Evolutionary conservation across 2,888 invertebrate genomes (phyloP).

Genomic region (Clostera curtula): DNA sequence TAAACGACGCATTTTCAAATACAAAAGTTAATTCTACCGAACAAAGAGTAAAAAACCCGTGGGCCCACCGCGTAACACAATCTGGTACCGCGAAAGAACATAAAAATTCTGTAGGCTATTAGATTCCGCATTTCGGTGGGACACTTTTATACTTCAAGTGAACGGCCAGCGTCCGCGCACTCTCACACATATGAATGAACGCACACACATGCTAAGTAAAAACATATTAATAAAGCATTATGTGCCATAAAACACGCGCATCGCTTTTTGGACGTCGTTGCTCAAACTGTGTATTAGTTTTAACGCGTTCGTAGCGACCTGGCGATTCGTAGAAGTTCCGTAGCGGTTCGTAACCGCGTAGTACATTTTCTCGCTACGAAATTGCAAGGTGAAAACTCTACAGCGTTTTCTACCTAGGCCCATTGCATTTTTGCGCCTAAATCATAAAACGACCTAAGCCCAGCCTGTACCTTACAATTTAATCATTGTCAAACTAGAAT

Average conservation of each 20-base stretch:
- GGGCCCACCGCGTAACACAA: conserved; percentile 50
- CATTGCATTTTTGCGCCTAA: too few relatives aligned
- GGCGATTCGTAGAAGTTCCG: conserved; percentile 23
- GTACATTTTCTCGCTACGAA: too few relatives aligned
- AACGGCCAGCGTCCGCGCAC: conserved; percentile 43
- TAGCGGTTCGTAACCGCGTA: conserved; percentile 19
- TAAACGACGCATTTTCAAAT: conserved; percentile 1
- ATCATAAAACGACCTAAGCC: too few relatives aligned
- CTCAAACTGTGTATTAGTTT: conserved; percentile 41
- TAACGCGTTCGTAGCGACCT: conserved; percentile 25
- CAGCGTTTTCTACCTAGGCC: too few relatives aligned
- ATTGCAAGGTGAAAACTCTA: too few relatives aligned
- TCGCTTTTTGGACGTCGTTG: conserved; percentile 33
- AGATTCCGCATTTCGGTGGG: conserved; percentile 43
- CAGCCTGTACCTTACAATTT: too few relatives aligned
- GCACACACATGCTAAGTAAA: conserved; percentile 70
- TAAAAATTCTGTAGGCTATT: conserved; percentile 55
- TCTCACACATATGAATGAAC: conserved; percentile 39
- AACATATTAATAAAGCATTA: conserved; percentile 71
- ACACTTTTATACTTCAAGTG: conserved; percentile 47
- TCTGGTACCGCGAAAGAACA: conserved; percentile 61
- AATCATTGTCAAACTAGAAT: too few relatives aligned
- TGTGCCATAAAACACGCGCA: conserved; percentile 66
- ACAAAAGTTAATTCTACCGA: conserved; percentile 35
- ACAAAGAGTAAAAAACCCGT: conserved; percentile 7